Conservation (phyloP, 2,797 vertebrate species). For the Phylloscopus collybita region DNA sequence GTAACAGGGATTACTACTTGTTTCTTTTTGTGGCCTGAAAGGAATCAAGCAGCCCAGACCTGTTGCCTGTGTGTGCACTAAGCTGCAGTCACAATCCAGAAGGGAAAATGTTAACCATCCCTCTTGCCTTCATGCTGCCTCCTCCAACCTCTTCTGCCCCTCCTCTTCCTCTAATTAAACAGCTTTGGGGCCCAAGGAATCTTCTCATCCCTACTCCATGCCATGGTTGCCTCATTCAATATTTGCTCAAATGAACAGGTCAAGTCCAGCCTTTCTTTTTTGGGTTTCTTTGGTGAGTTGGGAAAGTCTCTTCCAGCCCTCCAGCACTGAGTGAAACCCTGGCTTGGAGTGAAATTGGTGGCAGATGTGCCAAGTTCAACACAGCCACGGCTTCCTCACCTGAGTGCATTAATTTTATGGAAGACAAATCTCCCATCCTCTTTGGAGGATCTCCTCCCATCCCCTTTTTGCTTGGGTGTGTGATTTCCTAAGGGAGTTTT, state of each 20-base stretch:
- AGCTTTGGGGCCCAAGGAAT: background rate
- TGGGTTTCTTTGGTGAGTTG: too few relatives aligned
- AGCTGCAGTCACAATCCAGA: background rate
- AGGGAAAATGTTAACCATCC: background rate
- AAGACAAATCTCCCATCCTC: background rate
- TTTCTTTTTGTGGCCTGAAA: slow-evolving; percentile 38
- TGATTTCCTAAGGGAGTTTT: background rate
- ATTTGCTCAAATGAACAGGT: too few relatives aligned
- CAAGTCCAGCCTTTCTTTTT: too few relatives aligned
- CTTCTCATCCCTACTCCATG: too few relatives aligned
- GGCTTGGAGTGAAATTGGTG: too few relatives aligned
- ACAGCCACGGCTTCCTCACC: too few relatives aligned
- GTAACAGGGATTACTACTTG: slow-evolving; percentile 28
- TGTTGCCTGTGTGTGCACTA: background rate
- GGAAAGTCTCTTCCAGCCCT: too few relatives aligned
- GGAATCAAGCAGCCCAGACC: background rate
- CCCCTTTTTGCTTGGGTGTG: background rate
- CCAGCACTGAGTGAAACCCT: too few relatives aligned
- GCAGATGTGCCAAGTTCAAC: too few relatives aligned
- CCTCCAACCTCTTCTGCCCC: background rate
- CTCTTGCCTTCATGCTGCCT: background rate
- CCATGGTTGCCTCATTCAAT: too few relatives aligned
- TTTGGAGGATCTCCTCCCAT: background rate
- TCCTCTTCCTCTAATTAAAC: background rate
- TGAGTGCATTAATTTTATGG: too few relatives aligned